These are phyloP conservation scores for Paracyclopina nana DNA, from an alignment of 1,140 invertebrate species.

Conservation along the genomic window DNA sequence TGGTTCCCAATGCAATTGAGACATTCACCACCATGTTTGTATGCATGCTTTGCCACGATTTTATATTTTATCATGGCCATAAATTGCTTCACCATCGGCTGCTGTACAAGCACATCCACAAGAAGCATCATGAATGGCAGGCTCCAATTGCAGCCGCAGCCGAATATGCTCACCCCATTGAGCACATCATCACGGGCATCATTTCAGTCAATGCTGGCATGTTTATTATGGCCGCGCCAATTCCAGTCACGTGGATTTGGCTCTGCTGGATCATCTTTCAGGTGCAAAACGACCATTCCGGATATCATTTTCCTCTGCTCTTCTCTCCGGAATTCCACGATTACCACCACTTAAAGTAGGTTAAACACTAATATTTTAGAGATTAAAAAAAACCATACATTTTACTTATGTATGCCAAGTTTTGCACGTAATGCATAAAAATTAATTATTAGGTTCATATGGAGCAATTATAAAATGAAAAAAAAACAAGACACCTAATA, in stretches of 20 bases:
- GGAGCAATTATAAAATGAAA: too few relatives aligned
- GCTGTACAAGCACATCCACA: constrained; percentile 60
- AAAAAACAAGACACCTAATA: too few relatives aligned
- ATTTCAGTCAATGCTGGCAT: constrained; percentile 58
- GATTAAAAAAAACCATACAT: too few relatives aligned
- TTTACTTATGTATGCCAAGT: too few relatives aligned
- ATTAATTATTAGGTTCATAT: too few relatives aligned
- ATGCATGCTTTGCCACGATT: constrained; percentile 56
- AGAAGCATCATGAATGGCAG: constrained; percentile 69
- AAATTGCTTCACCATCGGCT: constrained; percentile 27
- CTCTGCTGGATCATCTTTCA: constrained; percentile 53
- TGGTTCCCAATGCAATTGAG: constrained; percentile 61
- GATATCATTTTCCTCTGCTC: constrained; percentile 70
- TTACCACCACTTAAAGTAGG: constrained; percentile 71
- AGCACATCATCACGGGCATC: constrained; percentile 62
- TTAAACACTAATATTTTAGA: too few relatives aligned
- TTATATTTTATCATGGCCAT: constrained; percentile 70
- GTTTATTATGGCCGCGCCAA: constrained; percentile 54
- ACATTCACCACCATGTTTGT: constrained; percentile 52
- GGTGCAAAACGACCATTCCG: constrained; percentile 64
- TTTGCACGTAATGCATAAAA: too few relatives aligned
- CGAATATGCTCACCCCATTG: constrained; percentile 66
- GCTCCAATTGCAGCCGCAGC: constrained; percentile 59
- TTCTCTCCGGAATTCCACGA: constrained; percentile 76
- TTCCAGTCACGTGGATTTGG: constrained; percentile 63